phyloP scores from a whole-genome alignment of 2,797 vertebrate genomes.

The Peromyscus attwateri region DNA sequence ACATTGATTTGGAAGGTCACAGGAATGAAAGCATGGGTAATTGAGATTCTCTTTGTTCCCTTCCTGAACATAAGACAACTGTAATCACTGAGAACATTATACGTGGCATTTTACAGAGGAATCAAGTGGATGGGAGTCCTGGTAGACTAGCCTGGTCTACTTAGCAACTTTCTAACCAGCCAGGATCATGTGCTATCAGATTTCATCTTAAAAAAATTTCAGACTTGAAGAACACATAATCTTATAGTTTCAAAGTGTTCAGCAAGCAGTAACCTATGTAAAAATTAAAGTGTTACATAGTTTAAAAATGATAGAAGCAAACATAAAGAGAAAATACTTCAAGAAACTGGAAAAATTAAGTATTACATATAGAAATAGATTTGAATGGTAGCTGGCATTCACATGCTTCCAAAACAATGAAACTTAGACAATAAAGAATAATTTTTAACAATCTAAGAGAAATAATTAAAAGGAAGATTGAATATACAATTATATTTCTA shows the following conservation, averaged over 20 bases:
- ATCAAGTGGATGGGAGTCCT: background rate
- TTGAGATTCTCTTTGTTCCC: background rate
- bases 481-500: background rate
- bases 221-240: constrained; percentile 19
- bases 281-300: background rate
- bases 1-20: background rate
- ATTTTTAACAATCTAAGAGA: background rate
- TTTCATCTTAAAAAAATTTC: background rate
- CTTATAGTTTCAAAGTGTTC: background rate
- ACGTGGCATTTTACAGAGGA: background rate
- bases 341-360: background rate
- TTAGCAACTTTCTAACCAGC: background rate
- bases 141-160: background rate
- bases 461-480: background rate
- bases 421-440: background rate
- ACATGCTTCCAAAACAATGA: background rate
- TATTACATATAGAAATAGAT: background rate
- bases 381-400: background rate
- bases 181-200: background rate
- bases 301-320: background rate
- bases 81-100: background rate
- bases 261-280: background rate
- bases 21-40: background rate
- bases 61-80: background rate
- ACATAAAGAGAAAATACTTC: background rate